Percentiles rank a stretch among this genome's conserved stretches.
Evolutionary conservation across 1,140 invertebrate genomes (phyloP).

Genomic region (Battus philenor): DNA sequence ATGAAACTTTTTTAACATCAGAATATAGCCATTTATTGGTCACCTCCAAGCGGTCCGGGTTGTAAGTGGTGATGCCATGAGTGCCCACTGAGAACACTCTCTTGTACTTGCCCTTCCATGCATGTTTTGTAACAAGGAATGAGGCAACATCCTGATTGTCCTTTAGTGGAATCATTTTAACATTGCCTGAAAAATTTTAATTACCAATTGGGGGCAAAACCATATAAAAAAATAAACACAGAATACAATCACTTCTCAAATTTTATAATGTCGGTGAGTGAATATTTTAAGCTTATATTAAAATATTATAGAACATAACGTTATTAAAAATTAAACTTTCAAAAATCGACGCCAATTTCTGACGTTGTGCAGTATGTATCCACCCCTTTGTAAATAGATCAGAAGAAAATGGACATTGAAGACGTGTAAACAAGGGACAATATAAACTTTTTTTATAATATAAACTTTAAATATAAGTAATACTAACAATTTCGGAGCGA

Average conservation of each 20-base stretch:
- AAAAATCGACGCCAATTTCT: too few relatives aligned
- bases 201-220: too few relatives aligned
- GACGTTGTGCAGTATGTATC: slow-evolving; percentile 39
- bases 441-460: slow-evolving; percentile 24
- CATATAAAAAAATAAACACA: too few relatives aligned
- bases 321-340: too few relatives aligned
- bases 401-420: slow-evolving; percentile 39
- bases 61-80: slow-evolving; percentile 97
- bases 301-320: too few relatives aligned
- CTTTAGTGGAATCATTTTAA: slow-evolving; percentile 87
- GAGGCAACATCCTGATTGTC: slow-evolving; percentile 95
- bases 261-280: too few relatives aligned
- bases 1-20: slow-evolving; percentile 87
- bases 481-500: slow-evolving; percentile 45
- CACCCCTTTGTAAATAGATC: slow-evolving; percentile 69
- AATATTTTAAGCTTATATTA: too few relatives aligned
- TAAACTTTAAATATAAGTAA: slow-evolving; percentile 10
- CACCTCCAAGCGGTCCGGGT: slow-evolving; percentile 91
- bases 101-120: slow-evolving; percentile 99
- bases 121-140: slow-evolving; percentile 97
- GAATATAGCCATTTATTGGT: slow-evolving; percentile 96
- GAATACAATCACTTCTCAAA: too few relatives aligned
- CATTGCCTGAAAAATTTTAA: slow-evolving; percentile 75
- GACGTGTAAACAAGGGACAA: slow-evolving; percentile 66
- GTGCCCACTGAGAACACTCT: slow-evolving; percentile 98